Percentiles rank a stretch among this genome's conserved stretches.
These are phyloP conservation scores for Epinephelus malabaricus DNA, from an alignment of 2,797 vertebrate genomes.

Conservation along the genomic window DNA sequence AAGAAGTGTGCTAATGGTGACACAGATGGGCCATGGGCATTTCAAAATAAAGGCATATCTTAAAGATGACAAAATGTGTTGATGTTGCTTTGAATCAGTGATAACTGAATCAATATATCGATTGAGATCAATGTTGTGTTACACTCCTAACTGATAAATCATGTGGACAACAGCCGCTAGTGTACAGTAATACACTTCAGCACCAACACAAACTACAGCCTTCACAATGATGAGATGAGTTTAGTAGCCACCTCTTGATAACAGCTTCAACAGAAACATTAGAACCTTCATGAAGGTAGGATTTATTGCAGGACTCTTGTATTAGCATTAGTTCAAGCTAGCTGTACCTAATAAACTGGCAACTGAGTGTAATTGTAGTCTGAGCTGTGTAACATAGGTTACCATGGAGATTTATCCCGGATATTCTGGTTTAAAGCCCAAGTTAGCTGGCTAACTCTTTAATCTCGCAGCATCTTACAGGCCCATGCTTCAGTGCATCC, in stretches of 20 bases:
- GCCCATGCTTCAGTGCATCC: constrained; percentile 1
- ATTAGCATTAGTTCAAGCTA: not conserved
- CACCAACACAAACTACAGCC: not conserved
- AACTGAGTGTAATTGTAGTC: not conserved
- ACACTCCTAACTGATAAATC: not conserved
- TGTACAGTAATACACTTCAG: not conserved
- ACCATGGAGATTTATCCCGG: not conserved
- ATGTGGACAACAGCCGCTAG: not conserved
- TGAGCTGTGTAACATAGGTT: not conserved
- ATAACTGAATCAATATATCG: too few relatives aligned
- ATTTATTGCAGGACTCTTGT: not conserved
- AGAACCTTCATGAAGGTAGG: not conserved
- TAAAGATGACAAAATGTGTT: too few relatives aligned
- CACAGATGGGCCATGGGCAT: too few relatives aligned
- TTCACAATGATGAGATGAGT: not conserved
- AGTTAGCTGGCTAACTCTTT: constrained; percentile 10
- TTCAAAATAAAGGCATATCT: too few relatives aligned
- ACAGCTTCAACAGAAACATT: not conserved
- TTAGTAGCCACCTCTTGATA: not conserved
- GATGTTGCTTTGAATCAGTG: too few relatives aligned
- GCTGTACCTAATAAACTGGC: not conserved
- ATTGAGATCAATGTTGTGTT: too few relatives aligned
- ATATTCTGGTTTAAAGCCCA: constrained; percentile 18
- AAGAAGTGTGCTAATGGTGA: too few relatives aligned
- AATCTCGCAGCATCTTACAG: not conserved